Conservation (phyloP, 2,888 invertebrate species). For the Acanthosepion lycidas region DNA sequence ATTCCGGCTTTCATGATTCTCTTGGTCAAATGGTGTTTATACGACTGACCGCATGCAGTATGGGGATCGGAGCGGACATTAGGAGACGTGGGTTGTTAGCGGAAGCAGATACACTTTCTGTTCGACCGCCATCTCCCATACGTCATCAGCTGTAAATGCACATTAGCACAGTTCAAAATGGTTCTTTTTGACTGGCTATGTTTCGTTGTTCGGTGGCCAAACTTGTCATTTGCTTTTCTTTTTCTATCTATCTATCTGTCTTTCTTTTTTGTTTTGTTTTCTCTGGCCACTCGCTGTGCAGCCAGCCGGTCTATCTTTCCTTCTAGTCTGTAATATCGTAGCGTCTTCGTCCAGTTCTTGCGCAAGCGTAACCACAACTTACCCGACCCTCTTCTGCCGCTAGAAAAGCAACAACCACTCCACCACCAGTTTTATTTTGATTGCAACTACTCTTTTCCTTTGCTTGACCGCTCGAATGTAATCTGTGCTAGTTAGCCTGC, state of each 20-base stretch:
- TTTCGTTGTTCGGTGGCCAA: neutral
- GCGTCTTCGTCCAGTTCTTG: neutral
- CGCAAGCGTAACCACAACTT: neutral
- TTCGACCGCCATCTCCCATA: neutral
- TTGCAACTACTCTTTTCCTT: neutral
- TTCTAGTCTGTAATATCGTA: neutral
- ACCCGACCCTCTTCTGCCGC: neutral
- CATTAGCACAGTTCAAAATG: neutral
- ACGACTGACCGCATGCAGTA: neutral
- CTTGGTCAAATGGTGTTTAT: slow-evolving; percentile 12
- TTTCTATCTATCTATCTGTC: neutral
- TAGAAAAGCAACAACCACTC: neutral
- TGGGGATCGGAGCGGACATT: neutral
- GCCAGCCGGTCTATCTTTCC: neutral
- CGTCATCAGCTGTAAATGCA: neutral
- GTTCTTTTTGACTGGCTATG: neutral
- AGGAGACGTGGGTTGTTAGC: neutral
- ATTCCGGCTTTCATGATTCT: neutral
- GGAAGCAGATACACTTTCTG: neutral
- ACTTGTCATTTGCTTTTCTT: neutral
- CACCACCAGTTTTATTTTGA: neutral
- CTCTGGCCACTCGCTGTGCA: neutral
- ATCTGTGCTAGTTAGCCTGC: neutral
- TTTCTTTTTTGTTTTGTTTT: neutral
- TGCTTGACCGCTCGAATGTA: slow-evolving; percentile 3